Base-by-base conservation (phyloP, 1,140 invertebrate genomes). In the Goniozus legneri region DNA sequence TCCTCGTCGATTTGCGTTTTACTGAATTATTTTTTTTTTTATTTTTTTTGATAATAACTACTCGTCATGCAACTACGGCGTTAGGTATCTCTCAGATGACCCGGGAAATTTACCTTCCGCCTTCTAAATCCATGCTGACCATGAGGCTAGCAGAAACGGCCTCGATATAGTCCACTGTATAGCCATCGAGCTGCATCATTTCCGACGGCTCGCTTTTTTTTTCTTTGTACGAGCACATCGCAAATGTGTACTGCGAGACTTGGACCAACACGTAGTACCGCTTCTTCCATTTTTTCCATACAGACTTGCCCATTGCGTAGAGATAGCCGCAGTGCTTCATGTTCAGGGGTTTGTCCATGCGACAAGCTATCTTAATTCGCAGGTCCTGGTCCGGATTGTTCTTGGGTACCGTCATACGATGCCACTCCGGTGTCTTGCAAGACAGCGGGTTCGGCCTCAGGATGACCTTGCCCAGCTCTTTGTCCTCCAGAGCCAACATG, bases 251-350 rank as follows among this genome's bases (percentile, higher is more conserved):
- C 79, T 99, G 97, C 31, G 95, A 98, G 13, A 97, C 95, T 83
- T 99, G 97, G 31, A 99, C 96, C 41, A 99, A 77, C 47, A 98
- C 94, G 82, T 94, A 97, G 77, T 98, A 99, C 48, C 97, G 82
- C 65, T 92, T 92, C 77, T 99, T 99, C 95, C 96, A 99, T 72
- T 99, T 99, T 68, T 98, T 97, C 97, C 97, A 99, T 1, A 98
- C 93, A 47, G 87, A 91, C 80, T 98, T 98, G 18, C 97, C 97
- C 59, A 95, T 81, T 6, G 91, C 92, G 76, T 93, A 97, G 16
- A 98, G 79, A 71, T 95, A 88, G 10, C 92, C 94, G 66, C 67
- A 83, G 71, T 99, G 95, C 72, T 99, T 99, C 90, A 99, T 95
- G 70, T 99, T 99, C 37, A 97, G 82, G 15, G 97, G 97, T 69